Evolutionary conservation across 2,888 invertebrate species (phyloP).

Genomic region (Erpobdella octoculata): DNA sequence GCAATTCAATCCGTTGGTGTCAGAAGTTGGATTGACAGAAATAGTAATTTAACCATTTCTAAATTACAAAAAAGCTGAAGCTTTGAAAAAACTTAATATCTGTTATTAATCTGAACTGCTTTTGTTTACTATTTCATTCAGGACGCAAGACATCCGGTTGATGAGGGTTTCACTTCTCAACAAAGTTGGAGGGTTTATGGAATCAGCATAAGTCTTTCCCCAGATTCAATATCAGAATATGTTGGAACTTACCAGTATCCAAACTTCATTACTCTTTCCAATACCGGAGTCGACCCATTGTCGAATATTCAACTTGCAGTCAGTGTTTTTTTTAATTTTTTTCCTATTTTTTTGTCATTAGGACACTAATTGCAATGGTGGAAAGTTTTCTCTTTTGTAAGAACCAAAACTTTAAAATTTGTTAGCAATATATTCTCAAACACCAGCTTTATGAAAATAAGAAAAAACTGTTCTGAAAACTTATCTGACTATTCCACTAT

Average conservation of each 20-base stretch:
- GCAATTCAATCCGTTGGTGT: slow-evolving; percentile 18
- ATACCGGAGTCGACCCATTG: slow-evolving; percentile 32
- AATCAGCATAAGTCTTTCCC: slow-evolving; percentile 25
- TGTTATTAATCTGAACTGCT: not conserved
- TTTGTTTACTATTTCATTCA: too few relatives aligned
- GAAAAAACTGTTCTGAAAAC: too few relatives aligned
- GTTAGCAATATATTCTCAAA: too few relatives aligned
- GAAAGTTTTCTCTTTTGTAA: not conserved
- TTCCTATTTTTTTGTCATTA: too few relatives aligned
- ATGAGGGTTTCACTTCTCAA: too few relatives aligned
- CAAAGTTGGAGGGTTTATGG: slow-evolving; percentile 33
- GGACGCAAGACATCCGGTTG: slow-evolving; percentile 30
- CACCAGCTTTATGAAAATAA: too few relatives aligned
- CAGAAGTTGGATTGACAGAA: slow-evolving; percentile 29
- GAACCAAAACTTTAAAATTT: too few relatives aligned
- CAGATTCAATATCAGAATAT: slow-evolving; percentile 26
- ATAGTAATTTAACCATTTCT: slow-evolving; percentile 14
- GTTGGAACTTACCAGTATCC: slow-evolving; percentile 27
- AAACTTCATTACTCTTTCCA: slow-evolving; percentile 24
- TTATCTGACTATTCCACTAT: too few relatives aligned
- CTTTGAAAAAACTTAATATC: not conserved
- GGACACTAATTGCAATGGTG: not conserved
- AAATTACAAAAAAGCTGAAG: not conserved
- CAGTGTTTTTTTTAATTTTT: not conserved
- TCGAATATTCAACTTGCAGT: slow-evolving; percentile 26